Base-by-base conservation (phyloP, 1,140 invertebrate genomes). In the Drosophila punjabiensis region DNA sequence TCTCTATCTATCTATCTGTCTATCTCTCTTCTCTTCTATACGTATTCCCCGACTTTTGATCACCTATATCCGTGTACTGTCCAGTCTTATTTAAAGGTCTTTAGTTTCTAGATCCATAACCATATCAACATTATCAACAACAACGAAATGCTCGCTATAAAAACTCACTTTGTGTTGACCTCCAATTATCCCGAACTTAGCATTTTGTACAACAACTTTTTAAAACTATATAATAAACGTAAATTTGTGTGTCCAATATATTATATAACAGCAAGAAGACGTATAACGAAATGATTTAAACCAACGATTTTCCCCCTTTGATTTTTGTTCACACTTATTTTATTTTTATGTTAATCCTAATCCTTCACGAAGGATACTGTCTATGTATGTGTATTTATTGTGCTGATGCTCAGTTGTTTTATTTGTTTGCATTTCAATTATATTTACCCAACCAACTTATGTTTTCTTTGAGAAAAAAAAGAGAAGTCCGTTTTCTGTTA, bases 151-250 rank as follows among this genome's bases (percentile, higher is more conserved):
- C 81, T 76, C 64, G 76, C 65, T 61, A 76, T 69, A 43, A 80
- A 62, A 76, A 75, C 56, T 81, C 73, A 78, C 82, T 41, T 82
- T 84, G 47, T 78, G 64, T 82, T 81, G 28, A 59, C 33, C 69
- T 56, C 76, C 50, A 71, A 69, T 41, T 85, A 53, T 63, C 69
- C 60, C 76, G 41, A 71, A 69, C 56, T 85, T 79, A 83, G 83
- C 80, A 82, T 87, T 88, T 88, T 87, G 76, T 87, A 74, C 32
- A 69, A 66, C 59, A 69, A 74, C 50, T 67, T 79, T 79, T 75
- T 55, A n/a, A 43, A 79, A 71, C 41, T 60, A 43, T 68, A 81
- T 24, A 35, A 47, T 66, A 69, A 76, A 64, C 62, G 69, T 79
- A 64, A 71, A 63, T 41, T 78, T 84, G 67, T 82, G 73, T 81